phyloP scores from a whole-genome alignment of 2,888 invertebrate genomes.

The Glyphotaelius pellucidus region DNA sequence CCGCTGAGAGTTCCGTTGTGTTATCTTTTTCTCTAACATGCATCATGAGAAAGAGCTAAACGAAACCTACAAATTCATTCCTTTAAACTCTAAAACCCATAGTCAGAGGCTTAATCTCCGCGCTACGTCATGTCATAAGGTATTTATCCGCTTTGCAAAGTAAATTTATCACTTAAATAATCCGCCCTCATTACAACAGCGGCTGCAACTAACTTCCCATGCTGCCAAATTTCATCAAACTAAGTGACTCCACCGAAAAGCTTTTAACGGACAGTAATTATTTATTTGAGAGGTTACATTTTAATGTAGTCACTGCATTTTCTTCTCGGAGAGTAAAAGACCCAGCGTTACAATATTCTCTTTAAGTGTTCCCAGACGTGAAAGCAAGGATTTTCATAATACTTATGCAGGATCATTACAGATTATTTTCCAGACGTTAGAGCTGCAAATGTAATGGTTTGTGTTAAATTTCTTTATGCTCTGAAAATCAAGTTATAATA shows the following conservation, averaged over 20 bases:
- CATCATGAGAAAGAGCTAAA: neutral
- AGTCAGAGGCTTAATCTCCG: neutral
- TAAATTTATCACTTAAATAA: neutral
- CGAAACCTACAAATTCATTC: neutral
- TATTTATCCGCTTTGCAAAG: neutral
- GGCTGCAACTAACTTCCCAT: neutral
- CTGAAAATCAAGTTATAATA: neutral
- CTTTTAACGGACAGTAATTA: slow-evolving; percentile 2
- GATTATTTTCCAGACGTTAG: neutral
- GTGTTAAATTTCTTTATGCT: neutral
- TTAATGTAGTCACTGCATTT: neutral
- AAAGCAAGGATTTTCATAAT: neutral
- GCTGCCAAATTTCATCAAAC: neutral
- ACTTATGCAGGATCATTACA: neutral
- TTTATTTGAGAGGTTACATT: neutral
- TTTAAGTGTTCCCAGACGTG: neutral
- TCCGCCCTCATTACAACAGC: neutral
- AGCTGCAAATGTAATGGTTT: neutral
- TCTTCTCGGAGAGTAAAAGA: neutral
- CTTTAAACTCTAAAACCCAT: neutral
- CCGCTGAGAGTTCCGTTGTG: neutral
- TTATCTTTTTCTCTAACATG: neutral
- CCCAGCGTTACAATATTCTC: neutral
- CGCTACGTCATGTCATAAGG: neutral
- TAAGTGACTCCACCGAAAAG: neutral